Percentiles rank a stretch among this genome's conserved stretches.
Evolutionary conservation across 2,113 vertebrate genomes (phyloP).

Genomic region (Caranx ignobilis): DNA sequence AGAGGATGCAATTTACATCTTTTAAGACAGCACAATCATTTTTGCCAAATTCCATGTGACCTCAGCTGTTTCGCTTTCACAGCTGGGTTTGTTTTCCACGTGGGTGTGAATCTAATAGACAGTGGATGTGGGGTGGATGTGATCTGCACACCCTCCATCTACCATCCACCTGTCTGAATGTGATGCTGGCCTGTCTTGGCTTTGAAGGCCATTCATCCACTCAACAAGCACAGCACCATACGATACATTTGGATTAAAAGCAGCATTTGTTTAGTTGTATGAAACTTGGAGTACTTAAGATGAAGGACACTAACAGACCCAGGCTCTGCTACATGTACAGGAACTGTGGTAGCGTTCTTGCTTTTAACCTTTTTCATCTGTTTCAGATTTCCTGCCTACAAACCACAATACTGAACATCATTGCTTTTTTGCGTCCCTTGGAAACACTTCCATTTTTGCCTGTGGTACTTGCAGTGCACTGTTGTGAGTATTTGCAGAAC

Average conservation of each 20-base stretch:
- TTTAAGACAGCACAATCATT: constrained; percentile 6
- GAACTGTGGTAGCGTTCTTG: constrained; percentile 18
- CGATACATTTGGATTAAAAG: too few species aligned
- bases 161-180: constrained; percentile 43
- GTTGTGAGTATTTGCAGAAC: too few species aligned
- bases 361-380: constrained; percentile 14
- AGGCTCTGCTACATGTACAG: constrained; percentile 75
- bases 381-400: too few species aligned
- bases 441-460: too few species aligned
- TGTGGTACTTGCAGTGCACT: too few species aligned
- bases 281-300: too few species aligned
- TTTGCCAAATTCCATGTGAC: constrained; percentile 31
- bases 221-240: background rate
- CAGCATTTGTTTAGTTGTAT: too few species aligned
- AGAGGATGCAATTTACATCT: constrained; percentile 32
- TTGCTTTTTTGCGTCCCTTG: too few species aligned
- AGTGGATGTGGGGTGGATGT: constrained; percentile 16
- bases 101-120: background rate
- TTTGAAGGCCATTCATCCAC: constrained; percentile 55
- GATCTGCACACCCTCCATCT: constrained; percentile 4
- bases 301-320: constrained; percentile 60
- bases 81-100: constrained; percentile 31
- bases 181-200: constrained; percentile 12
- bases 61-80: constrained; percentile 25
- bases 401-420: too few species aligned